Evolutionary conservation across 2,113 vertebrate species (phyloP).

Genomic region (Falco punctatus): DNA sequence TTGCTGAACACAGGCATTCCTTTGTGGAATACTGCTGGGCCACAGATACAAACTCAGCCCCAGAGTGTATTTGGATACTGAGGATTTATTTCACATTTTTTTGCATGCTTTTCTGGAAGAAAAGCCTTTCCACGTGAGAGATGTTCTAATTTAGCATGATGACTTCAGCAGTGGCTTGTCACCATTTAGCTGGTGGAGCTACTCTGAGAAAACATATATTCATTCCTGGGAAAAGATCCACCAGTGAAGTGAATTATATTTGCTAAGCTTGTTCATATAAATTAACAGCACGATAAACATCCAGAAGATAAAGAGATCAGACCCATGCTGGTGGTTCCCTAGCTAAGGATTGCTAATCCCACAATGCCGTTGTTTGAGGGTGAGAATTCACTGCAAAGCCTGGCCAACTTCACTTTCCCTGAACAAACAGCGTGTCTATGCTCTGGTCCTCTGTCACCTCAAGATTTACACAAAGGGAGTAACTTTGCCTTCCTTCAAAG

Average conservation of each 20-base stretch:
- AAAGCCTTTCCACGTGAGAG: not conserved
- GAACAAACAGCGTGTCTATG: not conserved
- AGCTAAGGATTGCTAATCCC: conserved; percentile 19
- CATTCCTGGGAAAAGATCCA: conserved; percentile 39
- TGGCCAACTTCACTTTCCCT: not conserved
- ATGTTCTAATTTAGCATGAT: conserved; percentile 21
- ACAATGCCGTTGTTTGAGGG: conserved; percentile 19
- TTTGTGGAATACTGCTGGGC: not conserved
- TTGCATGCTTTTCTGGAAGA: not conserved
- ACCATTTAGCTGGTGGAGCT: not conserved
- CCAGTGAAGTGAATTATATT: conserved; percentile 22
- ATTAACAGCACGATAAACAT: conserved; percentile 46
- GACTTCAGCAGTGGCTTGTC: conserved; percentile 15
- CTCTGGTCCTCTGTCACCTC: not conserved
- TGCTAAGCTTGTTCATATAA: conserved; percentile 50
- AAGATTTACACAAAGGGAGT: not conserved
- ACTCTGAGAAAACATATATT: not conserved
- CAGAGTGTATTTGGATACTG: not conserved
- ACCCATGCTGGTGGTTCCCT: conserved; percentile 18
- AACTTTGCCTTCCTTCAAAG: not conserved
- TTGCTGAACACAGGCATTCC: conserved; percentile 39
- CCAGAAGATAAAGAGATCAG: conserved; percentile 42
- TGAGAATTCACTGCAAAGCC: not conserved
- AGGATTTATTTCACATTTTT: conserved; percentile 41
- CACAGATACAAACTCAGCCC: conserved; percentile 10